Base-by-base conservation (phyloP, 1,140 invertebrate species). In the Drosophila seguyi region DNA sequence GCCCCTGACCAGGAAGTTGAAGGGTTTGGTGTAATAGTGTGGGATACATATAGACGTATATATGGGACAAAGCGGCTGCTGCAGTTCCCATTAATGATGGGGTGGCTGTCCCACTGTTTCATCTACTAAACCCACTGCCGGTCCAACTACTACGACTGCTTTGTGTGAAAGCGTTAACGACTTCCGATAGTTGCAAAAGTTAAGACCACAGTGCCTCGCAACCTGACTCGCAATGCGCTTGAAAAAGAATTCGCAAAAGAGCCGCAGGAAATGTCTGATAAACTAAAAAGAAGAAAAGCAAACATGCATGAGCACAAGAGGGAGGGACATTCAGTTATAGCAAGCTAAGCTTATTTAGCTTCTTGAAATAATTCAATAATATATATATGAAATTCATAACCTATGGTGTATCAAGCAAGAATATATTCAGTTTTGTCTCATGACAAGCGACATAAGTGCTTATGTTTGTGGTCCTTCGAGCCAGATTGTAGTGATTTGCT, bases 161-260 rank as follows among this genome's bases (percentile, higher is more conserved):
- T 68, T 86, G 75, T 86, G 84, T 52, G 72, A 80, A 82, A 77
- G 79, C 79, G 84, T 80, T 88, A 87, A 87, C 79, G 84, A 88
- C 84, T 88, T 87, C 84, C 84, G 84, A 87, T 88, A 88, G 76
- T 86, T 84, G 76, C 66, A 86, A 86, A 86, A 81, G 65, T 86
- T 86, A 74, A 56, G 47, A 56, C 52, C 31, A 68, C 41, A 63
- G 16, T 22, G 18, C 36, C 34, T 27, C 59, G 25, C 13, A 55
- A 13, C 16, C 41, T 18, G 29, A 11, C 25, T 38, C 44, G 55
- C 47, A 52, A 56, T 44, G 25, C 27, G 38, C 36, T 45, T 60
- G 14, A 56, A 77, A 59, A 58, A 39, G 74, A 75, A 57, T 57
- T 74, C 67, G 76, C 67, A 81, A 72, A 79, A 83, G 80, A 39